Conservation (phyloP, 2,888 invertebrate genomes). For the Phoronis australis region DNA sequence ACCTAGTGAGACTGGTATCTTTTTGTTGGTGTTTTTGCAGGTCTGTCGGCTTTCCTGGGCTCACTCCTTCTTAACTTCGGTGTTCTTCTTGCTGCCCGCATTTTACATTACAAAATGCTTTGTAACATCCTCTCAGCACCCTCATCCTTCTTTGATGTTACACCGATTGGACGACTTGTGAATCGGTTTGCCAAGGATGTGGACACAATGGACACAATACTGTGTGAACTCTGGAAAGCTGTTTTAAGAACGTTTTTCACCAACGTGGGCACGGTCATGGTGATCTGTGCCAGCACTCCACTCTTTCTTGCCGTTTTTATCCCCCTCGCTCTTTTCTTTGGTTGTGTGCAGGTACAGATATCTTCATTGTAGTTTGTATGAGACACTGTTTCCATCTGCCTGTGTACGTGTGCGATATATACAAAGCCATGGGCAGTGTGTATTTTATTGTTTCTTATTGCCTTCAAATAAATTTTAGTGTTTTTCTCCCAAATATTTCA, state of each 20-base stretch:
- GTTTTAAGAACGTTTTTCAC: slow-evolving; percentile 12
- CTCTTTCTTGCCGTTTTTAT: slow-evolving; percentile 25
- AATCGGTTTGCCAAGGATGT: slow-evolving; percentile 47
- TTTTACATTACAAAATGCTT: too few relatives aligned
- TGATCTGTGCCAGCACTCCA: slow-evolving; percentile 30
- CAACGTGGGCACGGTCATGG: slow-evolving; percentile 23
- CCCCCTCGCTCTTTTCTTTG: slow-evolving; percentile 29
- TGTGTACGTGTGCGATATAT: neutral
- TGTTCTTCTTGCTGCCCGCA: too few relatives aligned
- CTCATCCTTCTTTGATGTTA: slow-evolving; percentile 45
- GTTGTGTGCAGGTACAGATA: slow-evolving; percentile 29
- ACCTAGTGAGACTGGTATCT: too few relatives aligned
- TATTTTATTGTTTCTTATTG: too few relatives aligned
- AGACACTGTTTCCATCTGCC: neutral
- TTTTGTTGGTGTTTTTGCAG: too few relatives aligned
- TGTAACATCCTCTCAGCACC: slow-evolving; percentile 31
- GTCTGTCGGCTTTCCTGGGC: too few relatives aligned
- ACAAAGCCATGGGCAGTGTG: too few relatives aligned
- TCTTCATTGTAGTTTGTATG: neutral
- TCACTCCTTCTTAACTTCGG: too few relatives aligned
- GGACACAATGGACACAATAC: slow-evolving; percentile 36
- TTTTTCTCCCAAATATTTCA: too few relatives aligned
- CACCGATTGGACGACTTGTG: slow-evolving; percentile 39
- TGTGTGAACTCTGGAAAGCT: slow-evolving; percentile 26
- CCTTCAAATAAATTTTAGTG: too few relatives aligned